Evolutionary conservation across 2,113 vertebrate species (phyloP), one percentile per base, ranked within the genome.

Genomic region (Dolichotis patagonum): DNA sequence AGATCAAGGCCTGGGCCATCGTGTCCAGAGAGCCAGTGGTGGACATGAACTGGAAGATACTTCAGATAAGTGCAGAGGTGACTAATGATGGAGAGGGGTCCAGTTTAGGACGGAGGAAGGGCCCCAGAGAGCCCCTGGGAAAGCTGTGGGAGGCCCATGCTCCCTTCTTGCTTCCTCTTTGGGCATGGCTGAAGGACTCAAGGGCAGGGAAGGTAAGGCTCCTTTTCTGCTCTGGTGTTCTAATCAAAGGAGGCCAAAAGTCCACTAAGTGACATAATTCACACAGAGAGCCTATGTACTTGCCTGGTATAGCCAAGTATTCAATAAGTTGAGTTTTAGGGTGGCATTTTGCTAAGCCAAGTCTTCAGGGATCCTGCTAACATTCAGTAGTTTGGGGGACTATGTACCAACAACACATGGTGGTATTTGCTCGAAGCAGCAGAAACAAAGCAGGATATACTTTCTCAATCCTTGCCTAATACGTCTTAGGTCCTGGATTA

Each of bases 81-180:
- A 0, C 0, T 7, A 5, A 7, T 3, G 13, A 7, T 7, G 4
- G 73, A n/a, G 22, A 58, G 5, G 4, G 0, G 3, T 65, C 19
- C 0, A 0, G 4, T n/a, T 13, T 7, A 20, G 52, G 38, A 69
- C 4, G 17, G 43, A 73, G 85, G 3, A 38, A 46, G 38, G 3
- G 6, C 54, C 0, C 60, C 38, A 7, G 32, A 65, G 41, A 12
- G 26, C 38, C 1, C 0, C 7, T 26, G 3, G 67, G 30, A 17
- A 38, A 17, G 16, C 1, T 22, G 49, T 46, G 49, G 49, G 49
- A 52, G 49, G 49, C 0, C 10, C 2, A 0, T 11, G 4, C 3
- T 32, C 20, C n/a, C 14, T 13, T 32, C 35, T 0, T 0, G 2
- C 0, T 26, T 35, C 12, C 0, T n/a, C 1, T 5, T 20, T 58